Percentiles rank a stretch among this genome's conserved stretches.
phyloP scores from a whole-genome alignment of 2,797 vertebrate species.

The Notolabrus celidotus region DNA sequence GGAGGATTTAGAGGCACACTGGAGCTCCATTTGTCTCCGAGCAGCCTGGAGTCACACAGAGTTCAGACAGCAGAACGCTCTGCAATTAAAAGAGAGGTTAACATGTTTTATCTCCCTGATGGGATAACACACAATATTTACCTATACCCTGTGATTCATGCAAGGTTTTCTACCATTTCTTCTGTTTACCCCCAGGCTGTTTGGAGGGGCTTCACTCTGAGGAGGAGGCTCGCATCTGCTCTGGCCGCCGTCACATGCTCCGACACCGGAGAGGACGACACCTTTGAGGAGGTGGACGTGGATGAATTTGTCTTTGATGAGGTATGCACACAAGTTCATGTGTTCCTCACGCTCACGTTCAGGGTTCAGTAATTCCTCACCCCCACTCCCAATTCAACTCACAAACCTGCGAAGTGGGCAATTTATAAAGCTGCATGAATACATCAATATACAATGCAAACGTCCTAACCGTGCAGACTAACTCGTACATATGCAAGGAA shows the following conservation, averaged over 20 bases:
- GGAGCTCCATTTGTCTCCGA: slow-evolving; percentile 95
- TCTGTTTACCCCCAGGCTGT: slow-evolving; percentile 88
- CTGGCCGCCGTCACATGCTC: slow-evolving; percentile 82
- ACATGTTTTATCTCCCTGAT: slow-evolving; percentile 97
- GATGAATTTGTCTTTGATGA: slow-evolving; percentile 91
- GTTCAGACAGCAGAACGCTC: slow-evolving; percentile 96
- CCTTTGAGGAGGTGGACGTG: slow-evolving; percentile 91
- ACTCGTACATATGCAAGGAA: too few relatives aligned
- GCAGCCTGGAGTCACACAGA: slow-evolving; percentile 93
- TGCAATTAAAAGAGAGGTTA: slow-evolving; percentile 91
- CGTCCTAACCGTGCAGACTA: neutral
- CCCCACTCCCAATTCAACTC: neutral
- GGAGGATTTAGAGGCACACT: slow-evolving; percentile 90
- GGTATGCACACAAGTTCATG: slow-evolving; percentile 79
- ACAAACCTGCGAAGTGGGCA: slow-evolving; percentile 4
- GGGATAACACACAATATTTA: slow-evolving; percentile 94
- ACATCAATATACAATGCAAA: neutral
- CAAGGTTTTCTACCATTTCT: slow-evolving; percentile 27
- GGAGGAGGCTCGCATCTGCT: slow-evolving; percentile 90
- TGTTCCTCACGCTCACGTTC: slow-evolving; percentile 24
- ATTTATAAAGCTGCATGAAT: neutral
- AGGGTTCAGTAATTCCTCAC: slow-evolving; percentile 15
- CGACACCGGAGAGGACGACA: slow-evolving; percentile 84
- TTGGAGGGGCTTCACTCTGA: slow-evolving; percentile 92
- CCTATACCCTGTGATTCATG: slow-evolving; percentile 89